Evolutionary conservation across 2,113 vertebrate species (phyloP), one percentile per base, ranked within the genome.

Genomic region (Podiceps cristatus): DNA sequence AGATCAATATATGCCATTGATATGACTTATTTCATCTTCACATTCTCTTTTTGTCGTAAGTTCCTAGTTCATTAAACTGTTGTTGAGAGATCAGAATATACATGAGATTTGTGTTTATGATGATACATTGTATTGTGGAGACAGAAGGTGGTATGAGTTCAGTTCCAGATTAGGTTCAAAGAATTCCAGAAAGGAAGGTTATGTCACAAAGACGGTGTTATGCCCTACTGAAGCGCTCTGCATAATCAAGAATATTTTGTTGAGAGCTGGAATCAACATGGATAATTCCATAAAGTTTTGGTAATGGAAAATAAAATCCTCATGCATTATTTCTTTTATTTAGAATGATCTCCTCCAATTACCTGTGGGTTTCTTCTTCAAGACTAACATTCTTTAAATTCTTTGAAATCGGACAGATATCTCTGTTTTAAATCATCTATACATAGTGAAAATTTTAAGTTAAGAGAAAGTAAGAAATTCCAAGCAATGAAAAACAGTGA

Each of bases 371-470:
- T 72, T 86, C 31, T 69, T 52, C 27, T 78, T 77, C 35, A 91
- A 91, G 63, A 67, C 50, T 62, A 73, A 59, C 12, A 55, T 96
- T 93, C 62, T 91, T 90, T 84, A 88, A 59, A 40, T 73, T 59
- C 49, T 33, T 91, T 60, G 49, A 73, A 97, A 93, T 25, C 68
- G 3, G 45, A 86, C 27, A 67, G 69, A 40, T 77, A 76, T 80
- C 18, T 91, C 91, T 60, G 37, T 85, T 96, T 83, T 79, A 93
- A 90, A 81, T 31, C 19, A 84, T 52, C 18, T 89, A 31, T 86
- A 50, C 12, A 47, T 90, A 91, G 85, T 71, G 7, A 59, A 96
- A 90, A 95, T 62, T 84, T 85, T 90, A 94, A 88, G 29, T 66
- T 93, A 86, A 20, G 47, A 87, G 20, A n/a, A 80, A 55, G 13